Conservation (phyloP, 2,888 invertebrate species). For the Cordilura impudica region DNA sequence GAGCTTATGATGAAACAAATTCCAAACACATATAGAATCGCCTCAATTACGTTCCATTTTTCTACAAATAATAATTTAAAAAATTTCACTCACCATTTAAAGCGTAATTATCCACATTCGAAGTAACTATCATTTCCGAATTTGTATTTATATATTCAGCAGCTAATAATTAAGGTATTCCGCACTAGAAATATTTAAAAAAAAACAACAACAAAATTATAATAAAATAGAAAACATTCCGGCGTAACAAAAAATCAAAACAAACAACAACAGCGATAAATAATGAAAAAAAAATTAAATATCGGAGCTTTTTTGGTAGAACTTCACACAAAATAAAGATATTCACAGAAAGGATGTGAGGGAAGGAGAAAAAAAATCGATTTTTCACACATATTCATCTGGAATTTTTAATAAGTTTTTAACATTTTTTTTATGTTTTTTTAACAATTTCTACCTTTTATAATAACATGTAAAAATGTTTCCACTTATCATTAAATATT, state of each 20-base stretch:
- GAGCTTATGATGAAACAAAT: too few relatives aligned
- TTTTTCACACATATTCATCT: conserved; percentile 58
- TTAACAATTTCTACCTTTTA: conserved; percentile 29
- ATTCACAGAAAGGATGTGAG: conserved; percentile 8
- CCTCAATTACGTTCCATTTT: too few relatives aligned
- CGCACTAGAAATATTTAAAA: conserved; percentile 24
- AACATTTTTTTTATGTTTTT: conserved; percentile 25
- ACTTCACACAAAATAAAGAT: conserved; percentile 10
- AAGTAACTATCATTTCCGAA: conserved; percentile 76
- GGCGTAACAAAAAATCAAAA: conserved; percentile 53
- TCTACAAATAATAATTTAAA: too few relatives aligned
- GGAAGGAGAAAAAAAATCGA: conserved; percentile 50
- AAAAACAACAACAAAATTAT: not conserved
- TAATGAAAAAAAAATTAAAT: conserved; percentile 36
- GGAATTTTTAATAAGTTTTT: conserved; percentile 36
- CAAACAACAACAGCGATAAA: conserved; percentile 29
- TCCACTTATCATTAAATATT: conserved; percentile 10
- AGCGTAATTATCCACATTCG: conserved; percentile 77
- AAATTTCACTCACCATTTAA: conserved; percentile 77
- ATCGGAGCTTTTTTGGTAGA: conserved; percentile 17
- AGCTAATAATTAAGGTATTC: conserved; percentile 11
- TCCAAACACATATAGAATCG: too few relatives aligned
- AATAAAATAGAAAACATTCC: conserved; percentile 18
- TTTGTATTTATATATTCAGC: conserved; percentile 17
- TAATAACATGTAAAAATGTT: conserved; percentile 23